Percentiles rank a stretch among this genome's conserved stretches.
These are phyloP conservation scores for Rafetus swinhoei DNA, from an alignment of 2,113 vertebrate genomes.

Conservation along the genomic window DNA sequence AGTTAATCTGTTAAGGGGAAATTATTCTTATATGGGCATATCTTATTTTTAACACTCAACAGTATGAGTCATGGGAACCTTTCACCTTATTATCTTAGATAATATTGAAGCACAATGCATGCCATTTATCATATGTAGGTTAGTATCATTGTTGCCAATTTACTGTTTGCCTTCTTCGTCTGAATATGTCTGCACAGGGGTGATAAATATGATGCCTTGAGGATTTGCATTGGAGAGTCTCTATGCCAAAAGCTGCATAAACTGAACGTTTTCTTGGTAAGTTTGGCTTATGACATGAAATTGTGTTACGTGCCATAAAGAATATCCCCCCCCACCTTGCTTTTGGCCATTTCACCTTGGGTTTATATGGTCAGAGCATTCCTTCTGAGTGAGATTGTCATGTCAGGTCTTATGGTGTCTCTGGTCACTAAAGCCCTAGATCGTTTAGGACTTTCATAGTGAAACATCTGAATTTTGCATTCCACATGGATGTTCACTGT, in stretches of 20 bases:
- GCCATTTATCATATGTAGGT: neutral
- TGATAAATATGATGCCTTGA: conserved; percentile 93
- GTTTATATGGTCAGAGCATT: neutral
- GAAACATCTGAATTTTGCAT: neutral
- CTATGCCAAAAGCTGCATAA: conserved; percentile 90
- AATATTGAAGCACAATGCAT: neutral
- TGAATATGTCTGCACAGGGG: conserved; percentile 75
- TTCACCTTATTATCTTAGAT: neutral
- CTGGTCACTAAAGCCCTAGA: neutral
- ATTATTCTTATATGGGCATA: neutral
- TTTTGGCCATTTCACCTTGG: neutral
- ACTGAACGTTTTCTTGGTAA: conserved; percentile 94
- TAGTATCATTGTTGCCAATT: neutral
- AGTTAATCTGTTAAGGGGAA: neutral
- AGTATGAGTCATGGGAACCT: neutral
- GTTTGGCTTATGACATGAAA: conserved; percentile 48
- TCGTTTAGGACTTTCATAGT: neutral
- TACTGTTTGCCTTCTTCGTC: conserved; percentile 16
- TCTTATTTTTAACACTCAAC: neutral
- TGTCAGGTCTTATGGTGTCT: neutral
- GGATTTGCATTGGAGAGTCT: conserved; percentile 91
- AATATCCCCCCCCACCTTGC: neutral
- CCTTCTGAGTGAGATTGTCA: neutral
- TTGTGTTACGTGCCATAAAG: neutral
- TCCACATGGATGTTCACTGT: neutral